Base-by-base conservation (phyloP, 2,888 invertebrate genomes). In the Sminthurinus aureus region DNA sequence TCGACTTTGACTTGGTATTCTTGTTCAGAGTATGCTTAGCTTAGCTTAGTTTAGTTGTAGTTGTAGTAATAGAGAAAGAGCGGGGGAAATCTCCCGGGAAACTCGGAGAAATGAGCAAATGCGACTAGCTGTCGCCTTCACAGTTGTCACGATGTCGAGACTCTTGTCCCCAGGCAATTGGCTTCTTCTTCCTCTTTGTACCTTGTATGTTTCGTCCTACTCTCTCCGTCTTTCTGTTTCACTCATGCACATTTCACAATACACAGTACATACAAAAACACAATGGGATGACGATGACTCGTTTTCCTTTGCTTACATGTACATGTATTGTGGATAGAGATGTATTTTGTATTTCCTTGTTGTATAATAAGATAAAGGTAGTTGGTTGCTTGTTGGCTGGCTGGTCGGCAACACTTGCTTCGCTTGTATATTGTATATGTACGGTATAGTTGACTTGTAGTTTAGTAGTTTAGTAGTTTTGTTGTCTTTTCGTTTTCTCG, bases 111-210 rank as follows among this genome's bases (percentile, higher is more conserved):
- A 88, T 88, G 86, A 87, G 88, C 86, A 81, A 87, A 87, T 88
- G 85, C 88, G 84, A 79, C 69, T 80, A 73, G 83, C 84, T 86
- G 87, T 86, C 86, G 83, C 83, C 11, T 50, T 69, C 84, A 83
- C 85, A 86, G 86, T 88, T 88, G 88, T 88, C 88, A 88, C 88
- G 88, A 87, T 88, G 86, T 26, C 75, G 66, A 84, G 81, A 79
- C 84, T 78, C 78, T 80, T 84, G 85, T 82, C 83, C 88, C 88
- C 82, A 84, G 88, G 86, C 87, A 86, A 87, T 87, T 88, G 86
- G 85, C 85, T 86, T 87, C 38, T 38, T 38, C 38, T 38, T 38
- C 38, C 38, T 38, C 38, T 38, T 38, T 38, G 38, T 38, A 1
- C 38, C 3, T 6, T 38, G 3, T n/a, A n/a, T n/a, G n/a, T n/a